phyloP scores from a whole-genome alignment of 2,888 invertebrate genomes.

The Venusia cambrica region DNA sequence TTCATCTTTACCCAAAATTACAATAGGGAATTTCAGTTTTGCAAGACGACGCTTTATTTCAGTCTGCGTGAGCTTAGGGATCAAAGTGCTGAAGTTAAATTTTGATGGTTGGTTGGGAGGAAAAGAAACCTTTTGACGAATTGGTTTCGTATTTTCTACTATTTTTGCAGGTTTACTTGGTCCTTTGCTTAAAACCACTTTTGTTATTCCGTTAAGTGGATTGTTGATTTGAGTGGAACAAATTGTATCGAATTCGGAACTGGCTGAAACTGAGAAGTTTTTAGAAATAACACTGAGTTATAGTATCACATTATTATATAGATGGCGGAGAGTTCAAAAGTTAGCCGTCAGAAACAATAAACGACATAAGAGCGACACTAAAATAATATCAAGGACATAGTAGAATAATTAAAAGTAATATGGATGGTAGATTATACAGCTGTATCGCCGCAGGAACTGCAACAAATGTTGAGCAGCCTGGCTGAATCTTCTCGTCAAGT shows the following conservation, averaged over 20 bases:
- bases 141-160: slow-evolving; percentile 19
- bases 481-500: too few relatives aligned
- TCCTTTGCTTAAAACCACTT: slow-evolving; percentile 41
- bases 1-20: slow-evolving; percentile 60
- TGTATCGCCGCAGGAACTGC: too few relatives aligned
- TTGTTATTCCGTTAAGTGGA: slow-evolving; percentile 42
- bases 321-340: too few relatives aligned
- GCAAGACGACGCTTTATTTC: slow-evolving; percentile 54
- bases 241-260: slow-evolving; percentile 4
- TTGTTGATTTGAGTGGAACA: slow-evolving; percentile 24
- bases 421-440: too few relatives aligned
- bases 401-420: too few relatives aligned
- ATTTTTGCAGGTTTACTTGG: slow-evolving; percentile 26
- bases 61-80: slow-evolving; percentile 43
- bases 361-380: too few relatives aligned
- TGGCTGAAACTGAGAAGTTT: slow-evolving; percentile 13
- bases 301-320: too few relatives aligned
- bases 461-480: too few relatives aligned
- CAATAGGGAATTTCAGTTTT: slow-evolving; percentile 52
- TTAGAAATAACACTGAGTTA: too few relatives aligned
- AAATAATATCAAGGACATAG: too few relatives aligned
- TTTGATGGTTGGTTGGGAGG: slow-evolving; percentile 1
- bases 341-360: too few relatives aligned
- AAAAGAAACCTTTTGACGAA: slow-evolving; percentile 2
- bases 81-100: slow-evolving; percentile 2